Base-by-base conservation (phyloP, 2,797 vertebrate species). In the Poeciliopsis gracilis region DNA sequence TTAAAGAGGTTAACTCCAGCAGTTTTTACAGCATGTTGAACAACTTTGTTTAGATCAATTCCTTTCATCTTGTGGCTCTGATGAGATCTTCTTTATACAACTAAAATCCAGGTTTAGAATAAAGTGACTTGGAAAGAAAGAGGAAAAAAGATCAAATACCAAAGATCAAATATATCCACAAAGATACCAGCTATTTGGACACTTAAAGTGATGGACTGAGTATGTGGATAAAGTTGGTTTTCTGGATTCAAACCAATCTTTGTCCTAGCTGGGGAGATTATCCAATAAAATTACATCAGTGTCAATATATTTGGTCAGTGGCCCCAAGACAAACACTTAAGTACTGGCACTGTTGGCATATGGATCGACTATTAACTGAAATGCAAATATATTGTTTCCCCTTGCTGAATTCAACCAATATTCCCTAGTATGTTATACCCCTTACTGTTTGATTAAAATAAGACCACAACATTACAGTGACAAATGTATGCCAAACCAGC, bases 401-500 rank as follows among this genome's bases (percentile, higher is more conserved):
- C 51, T 4, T 38, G 30, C 13, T 59, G 77, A n/a, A 38, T 72
- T 43, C 69, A 15, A 25, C 10, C 77, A 36, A 0, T 0, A 38
- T 18, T 36, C 13, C 63, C 18, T 63, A 18, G 38, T 38, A 53
- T 77, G 59, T 72, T 70, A n/a, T 53, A 53, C 7, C 11, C 43
- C 63, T 23, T n/a, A 49, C 30, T 70, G 71, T 47, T 76, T 12
- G 7, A 38, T 83, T 78, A 13, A 76, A 81, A 79, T 73, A 69
- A 66, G 11, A 53, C 72, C 77, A 51, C 74, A 38, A 66, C 66
- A 59, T 77, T 75, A 73, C 13, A 84, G 51, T 46, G 78, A 77
- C 82, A 82, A 70, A 67, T 28, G 25, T 28, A 46, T 28, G 28
- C 67, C 43, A 28, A 45, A 46, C 67, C 43, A 46, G 67, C 11